These are phyloP conservation scores for Acrocephalus scirpaceus DNA, from an alignment of 2,797 vertebrate genomes.

Conservation along the genomic window DNA sequence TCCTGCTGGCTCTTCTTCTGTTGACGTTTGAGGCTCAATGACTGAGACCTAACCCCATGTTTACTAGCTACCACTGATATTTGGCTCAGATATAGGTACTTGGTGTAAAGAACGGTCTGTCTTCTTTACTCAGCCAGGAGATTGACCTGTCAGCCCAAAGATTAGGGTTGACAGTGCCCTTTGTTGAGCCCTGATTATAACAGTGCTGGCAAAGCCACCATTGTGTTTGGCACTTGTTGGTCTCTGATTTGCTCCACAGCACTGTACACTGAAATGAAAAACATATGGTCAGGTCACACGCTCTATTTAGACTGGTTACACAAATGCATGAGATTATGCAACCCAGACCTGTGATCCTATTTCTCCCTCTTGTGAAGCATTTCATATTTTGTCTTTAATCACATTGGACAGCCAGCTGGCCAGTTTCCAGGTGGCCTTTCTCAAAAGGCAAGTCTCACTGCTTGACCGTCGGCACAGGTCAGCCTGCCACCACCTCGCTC, in stretches of 20 bases:
- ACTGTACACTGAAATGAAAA: constrained; percentile 67
- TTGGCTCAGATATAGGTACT: background rate
- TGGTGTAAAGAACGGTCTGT: background rate
- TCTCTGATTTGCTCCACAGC: constrained; percentile 38
- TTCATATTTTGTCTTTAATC: constrained; percentile 66
- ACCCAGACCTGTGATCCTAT: constrained; percentile 35
- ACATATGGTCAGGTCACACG: constrained; percentile 66
- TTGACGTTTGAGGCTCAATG: background rate
- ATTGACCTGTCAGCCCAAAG: background rate
- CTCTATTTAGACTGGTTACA: constrained; percentile 67
- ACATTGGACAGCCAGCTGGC: constrained; percentile 1
- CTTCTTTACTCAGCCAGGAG: background rate
- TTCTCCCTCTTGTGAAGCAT: constrained; percentile 37
- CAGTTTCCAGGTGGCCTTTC: background rate
- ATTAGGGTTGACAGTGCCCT: background rate
- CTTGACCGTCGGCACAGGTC: background rate
- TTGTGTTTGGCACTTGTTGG: constrained; percentile 43
- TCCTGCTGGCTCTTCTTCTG: background rate
- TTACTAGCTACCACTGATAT: background rate
- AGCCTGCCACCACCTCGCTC: background rate
- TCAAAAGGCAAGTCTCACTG: background rate
- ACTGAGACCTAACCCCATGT: background rate
- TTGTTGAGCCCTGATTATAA: constrained; percentile 34
- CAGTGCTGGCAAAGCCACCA: background rate
- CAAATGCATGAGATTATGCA: constrained; percentile 68